Conservation (phyloP, 2,113 vertebrate genomes). For the Embiotoca jacksoni region DNA sequence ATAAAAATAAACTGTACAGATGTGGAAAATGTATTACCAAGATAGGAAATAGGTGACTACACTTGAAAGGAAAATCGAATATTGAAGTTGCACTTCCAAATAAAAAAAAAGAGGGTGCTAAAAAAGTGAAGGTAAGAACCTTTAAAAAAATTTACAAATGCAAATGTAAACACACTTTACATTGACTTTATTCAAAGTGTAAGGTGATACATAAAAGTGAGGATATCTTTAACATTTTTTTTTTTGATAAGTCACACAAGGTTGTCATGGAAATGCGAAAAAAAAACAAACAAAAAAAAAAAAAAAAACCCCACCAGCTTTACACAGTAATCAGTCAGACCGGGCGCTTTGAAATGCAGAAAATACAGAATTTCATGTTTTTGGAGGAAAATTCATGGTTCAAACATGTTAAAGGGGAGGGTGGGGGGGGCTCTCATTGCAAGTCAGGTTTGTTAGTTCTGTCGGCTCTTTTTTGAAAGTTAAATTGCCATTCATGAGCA, state of each 20-base stretch:
- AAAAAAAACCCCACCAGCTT: background rate
- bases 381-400: constrained; percentile 7
- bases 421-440: no score
- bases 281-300: no score
- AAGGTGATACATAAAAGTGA: constrained; percentile 61
- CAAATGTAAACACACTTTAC: constrained; percentile 62
- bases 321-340: constrained; percentile 31
- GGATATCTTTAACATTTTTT: constrained; percentile 30
- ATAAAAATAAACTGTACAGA: constrained; percentile 77
- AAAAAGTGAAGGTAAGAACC: constrained; percentile 39
- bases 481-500: no score
- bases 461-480: no score
- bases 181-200: constrained; percentile 42
- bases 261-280: constrained; percentile 46
- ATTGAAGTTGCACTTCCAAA: constrained; percentile 22
- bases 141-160: constrained; percentile 24
- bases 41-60: constrained; percentile 73
- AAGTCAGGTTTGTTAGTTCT: constrained; percentile 20
- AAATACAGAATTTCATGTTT: constrained; percentile 24
- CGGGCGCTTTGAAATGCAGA: constrained; percentile 40
- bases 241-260: constrained; percentile 39
- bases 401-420: constrained; percentile 12
- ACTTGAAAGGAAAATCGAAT: constrained; percentile 63
- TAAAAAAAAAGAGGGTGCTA: background rate
- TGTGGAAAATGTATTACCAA: constrained; percentile 71